phyloP scores from a whole-genome alignment of 2,113 vertebrate genomes.

The Mobula birostris region DNA sequence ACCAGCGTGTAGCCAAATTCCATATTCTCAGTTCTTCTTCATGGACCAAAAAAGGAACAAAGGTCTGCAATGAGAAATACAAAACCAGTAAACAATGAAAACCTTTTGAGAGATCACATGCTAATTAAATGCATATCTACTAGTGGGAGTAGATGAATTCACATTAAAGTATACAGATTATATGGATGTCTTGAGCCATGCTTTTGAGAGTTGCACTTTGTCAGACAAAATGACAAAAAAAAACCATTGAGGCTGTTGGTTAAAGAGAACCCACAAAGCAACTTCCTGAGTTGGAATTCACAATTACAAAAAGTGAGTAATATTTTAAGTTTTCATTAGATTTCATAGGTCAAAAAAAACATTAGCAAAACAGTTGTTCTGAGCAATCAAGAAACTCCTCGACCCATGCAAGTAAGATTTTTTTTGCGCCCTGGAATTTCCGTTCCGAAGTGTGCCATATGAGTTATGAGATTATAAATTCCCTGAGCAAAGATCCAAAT shows the following conservation, averaged over 20 bases:
- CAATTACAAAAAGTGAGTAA: neutral
- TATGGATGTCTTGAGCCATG: neutral
- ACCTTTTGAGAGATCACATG: neutral
- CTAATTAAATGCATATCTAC: neutral
- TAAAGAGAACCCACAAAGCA: neutral
- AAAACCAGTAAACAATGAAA: neutral
- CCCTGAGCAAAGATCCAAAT: too few relatives aligned
- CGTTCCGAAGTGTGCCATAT: too few relatives aligned
- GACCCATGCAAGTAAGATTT: too few relatives aligned
- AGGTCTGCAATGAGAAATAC: neutral
- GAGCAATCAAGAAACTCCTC: neutral
- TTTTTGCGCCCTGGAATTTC: too few relatives aligned
- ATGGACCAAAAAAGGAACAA: neutral
- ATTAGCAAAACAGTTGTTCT: neutral
- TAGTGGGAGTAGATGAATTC: neutral
- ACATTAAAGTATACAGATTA: neutral
- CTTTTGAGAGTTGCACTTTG: neutral
- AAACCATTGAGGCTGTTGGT: neutral
- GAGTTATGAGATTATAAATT: too few relatives aligned
- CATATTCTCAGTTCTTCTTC: too few relatives aligned
- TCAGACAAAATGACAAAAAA: neutral
- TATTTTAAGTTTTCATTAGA: neutral
- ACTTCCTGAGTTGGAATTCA: neutral
- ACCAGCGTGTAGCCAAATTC: neutral
- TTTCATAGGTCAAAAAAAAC: neutral